Percentiles rank a stretch among this genome's conserved stretches.
These are phyloP conservation scores for Entomobrya multifasciata DNA, from an alignment of 2,888 invertebrate genomes.

Conservation along the genomic window DNA sequence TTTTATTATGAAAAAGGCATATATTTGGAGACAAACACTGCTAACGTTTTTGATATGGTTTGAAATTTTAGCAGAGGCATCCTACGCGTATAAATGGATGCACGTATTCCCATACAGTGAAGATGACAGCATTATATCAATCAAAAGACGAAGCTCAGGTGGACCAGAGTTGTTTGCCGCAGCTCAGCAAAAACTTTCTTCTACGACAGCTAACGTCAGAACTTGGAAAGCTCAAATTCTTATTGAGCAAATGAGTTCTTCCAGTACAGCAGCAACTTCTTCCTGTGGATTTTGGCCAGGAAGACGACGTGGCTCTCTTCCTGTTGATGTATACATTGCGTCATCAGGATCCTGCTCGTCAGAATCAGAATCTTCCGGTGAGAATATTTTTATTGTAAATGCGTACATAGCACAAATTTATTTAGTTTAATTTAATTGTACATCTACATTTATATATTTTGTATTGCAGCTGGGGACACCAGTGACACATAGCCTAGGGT, in stretches of 20 bases:
- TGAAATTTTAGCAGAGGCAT: conserved; percentile 71
- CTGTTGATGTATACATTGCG: conserved; percentile 78
- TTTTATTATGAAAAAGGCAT: too few relatives aligned
- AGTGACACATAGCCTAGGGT: conserved; percentile 76
- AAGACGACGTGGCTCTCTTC: conserved; percentile 78
- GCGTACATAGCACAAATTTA: neutral
- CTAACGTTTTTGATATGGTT: too few relatives aligned
- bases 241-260: conserved; percentile 77
- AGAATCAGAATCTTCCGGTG: conserved; percentile 80
- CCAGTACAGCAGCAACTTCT: conserved; percentile 67
- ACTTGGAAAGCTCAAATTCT: conserved; percentile 79
- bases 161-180: conserved; percentile 78
- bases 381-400: neutral
- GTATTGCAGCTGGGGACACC: conserved; percentile 75
- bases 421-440: neutral
- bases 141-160: conserved; percentile 79
- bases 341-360: conserved; percentile 79
- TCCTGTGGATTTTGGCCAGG: conserved; percentile 76
- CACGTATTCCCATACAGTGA: conserved; percentile 78
- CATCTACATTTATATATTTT: neutral
- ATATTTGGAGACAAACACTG: too few relatives aligned
- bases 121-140: conserved; percentile 75
- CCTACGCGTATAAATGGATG: conserved; percentile 79
- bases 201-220: conserved; percentile 67
- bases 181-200: conserved; percentile 76